Evolutionary conservation across 2,113 vertebrate species (phyloP).

Genomic region (Podarcis muralis): DNA sequence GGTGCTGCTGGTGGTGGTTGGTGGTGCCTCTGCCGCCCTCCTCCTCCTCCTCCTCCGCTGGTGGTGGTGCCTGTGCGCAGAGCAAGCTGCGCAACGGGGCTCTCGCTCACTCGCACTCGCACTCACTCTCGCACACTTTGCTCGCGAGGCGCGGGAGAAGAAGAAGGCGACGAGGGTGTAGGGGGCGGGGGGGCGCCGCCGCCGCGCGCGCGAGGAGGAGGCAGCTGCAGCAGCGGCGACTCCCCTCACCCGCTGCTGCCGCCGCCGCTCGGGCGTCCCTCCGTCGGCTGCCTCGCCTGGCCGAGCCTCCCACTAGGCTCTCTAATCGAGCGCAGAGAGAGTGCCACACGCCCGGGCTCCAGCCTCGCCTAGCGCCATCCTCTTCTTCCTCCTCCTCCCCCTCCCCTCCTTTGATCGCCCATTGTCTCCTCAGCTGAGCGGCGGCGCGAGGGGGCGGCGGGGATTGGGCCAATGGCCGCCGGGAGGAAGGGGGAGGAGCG

Average conservation of each 20-base stretch:
- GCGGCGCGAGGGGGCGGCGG: constrained; percentile 57
- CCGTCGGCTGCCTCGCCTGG: background rate
- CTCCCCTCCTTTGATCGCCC: constrained; percentile 52
- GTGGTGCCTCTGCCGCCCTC: constrained; percentile 19
- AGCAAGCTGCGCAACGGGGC: constrained; percentile 77
- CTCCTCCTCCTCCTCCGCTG: constrained; percentile 15
- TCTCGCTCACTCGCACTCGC: constrained; percentile 57
- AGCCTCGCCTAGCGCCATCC: constrained; percentile 43
- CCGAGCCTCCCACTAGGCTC: constrained; percentile 58
- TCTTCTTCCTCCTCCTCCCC: constrained; percentile 19
- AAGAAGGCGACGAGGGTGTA: background rate
- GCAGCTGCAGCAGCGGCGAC: constrained; percentile 30
- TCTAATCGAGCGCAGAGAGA: constrained; percentile 64
- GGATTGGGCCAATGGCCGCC: constrained; percentile 30
- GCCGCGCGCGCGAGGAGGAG: background rate
- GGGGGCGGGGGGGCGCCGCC: background rate
- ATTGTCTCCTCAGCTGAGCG: constrained; percentile 62
- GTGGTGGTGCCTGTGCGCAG: constrained; percentile 68
- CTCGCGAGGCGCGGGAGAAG: constrained; percentile 33
- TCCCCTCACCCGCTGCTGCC: constrained; percentile 25
- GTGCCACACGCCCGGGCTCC: constrained; percentile 36
- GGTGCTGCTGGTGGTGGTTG: constrained; percentile 45
- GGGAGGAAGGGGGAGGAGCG: constrained; percentile 44
- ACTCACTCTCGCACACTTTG: constrained; percentile 62
- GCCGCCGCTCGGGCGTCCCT: constrained; percentile 22